Percentiles rank a stretch among this genome's conserved stretches.
Conservation (phyloP, 2,888 invertebrate genomes). For the Acanthosepion esculentum region DNA sequence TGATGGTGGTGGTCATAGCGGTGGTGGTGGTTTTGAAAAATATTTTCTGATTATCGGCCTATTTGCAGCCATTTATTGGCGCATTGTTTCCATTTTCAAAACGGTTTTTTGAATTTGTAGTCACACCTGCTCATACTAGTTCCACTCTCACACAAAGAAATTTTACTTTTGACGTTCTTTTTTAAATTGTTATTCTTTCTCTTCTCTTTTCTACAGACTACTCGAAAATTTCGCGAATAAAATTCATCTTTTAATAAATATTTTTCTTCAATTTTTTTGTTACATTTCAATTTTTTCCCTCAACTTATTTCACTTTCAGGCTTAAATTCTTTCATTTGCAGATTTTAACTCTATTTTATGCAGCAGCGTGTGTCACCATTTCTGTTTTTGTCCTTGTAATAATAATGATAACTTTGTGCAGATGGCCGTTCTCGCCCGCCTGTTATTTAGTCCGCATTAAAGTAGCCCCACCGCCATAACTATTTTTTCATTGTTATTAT, state of each 20-base stretch:
- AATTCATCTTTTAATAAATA: neutral
- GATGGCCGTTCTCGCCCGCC: neutral
- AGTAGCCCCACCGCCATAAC: neutral
- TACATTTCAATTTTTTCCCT: neutral
- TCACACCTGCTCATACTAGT: slow-evolving; percentile 2
- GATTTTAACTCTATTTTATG: neutral
- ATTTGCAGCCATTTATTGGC: neutral
- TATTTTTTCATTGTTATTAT: neutral
- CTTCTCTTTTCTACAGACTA: neutral
- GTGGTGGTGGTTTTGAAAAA: neutral
- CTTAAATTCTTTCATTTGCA: slow-evolving; percentile 18
- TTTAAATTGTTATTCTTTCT: neutral
- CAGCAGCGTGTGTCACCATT: slow-evolving; percentile 2
- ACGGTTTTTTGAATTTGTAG: neutral
- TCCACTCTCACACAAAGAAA: neutral
- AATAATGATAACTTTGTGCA: neutral
- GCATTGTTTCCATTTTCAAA: neutral
- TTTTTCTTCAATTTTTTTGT: neutral
- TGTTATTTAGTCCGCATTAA: neutral
- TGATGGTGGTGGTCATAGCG: neutral
- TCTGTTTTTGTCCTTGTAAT: slow-evolving; percentile 6
- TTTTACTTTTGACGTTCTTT: neutral
- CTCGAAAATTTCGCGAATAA: slow-evolving; percentile 20
- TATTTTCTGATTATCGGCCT: neutral
- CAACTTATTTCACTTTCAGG: slow-evolving; percentile 11